phyloP scores from a whole-genome alignment of 2,888 invertebrate genomes.

The Trichacis sp. region DNA sequence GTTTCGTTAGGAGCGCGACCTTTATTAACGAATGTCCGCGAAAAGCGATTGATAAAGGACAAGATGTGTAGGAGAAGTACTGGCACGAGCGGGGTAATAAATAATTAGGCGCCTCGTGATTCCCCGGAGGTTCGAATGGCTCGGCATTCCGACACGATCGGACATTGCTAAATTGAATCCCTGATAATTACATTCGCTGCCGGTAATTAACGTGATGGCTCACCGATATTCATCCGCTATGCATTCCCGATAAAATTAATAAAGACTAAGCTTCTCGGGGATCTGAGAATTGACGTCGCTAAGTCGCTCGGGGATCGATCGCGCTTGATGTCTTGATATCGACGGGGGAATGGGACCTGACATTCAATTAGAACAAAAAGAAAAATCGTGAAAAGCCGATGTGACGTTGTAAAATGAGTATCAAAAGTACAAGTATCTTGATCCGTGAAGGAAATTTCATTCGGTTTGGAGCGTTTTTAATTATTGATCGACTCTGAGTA shows the following conservation, averaged over 20 bases:
- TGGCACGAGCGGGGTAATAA: constrained; percentile 44
- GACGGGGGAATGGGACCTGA: neutral
- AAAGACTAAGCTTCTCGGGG: constrained; percentile 56
- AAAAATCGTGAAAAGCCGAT: neutral
- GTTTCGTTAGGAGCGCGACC: neutral
- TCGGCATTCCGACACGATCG: constrained; percentile 49
- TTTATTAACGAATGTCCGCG: constrained; percentile 20
- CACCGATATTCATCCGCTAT: constrained; percentile 48
- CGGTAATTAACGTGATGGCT: constrained; percentile 41
- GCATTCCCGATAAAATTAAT: constrained; percentile 61
- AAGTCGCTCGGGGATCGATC: constrained; percentile 14
- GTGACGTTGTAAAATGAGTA: constrained; percentile 25
- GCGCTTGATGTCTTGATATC: constrained; percentile 17
- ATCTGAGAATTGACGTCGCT: constrained; percentile 8
- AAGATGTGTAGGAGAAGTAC: constrained; percentile 25
- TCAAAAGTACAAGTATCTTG: too few relatives aligned
- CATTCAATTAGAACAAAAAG: neutral
- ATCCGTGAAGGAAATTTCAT: too few relatives aligned
- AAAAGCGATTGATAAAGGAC: constrained; percentile 32
- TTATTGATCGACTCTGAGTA: too few relatives aligned
- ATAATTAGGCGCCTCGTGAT: constrained; percentile 50
- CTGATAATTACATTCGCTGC: constrained; percentile 51
- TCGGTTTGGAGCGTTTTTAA: too few relatives aligned
- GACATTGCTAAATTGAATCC: constrained; percentile 53
- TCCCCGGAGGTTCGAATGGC: constrained; percentile 28